phyloP scores from a whole-genome alignment of 2,113 vertebrate genomes.

The Anthoscopus minutus region DNA sequence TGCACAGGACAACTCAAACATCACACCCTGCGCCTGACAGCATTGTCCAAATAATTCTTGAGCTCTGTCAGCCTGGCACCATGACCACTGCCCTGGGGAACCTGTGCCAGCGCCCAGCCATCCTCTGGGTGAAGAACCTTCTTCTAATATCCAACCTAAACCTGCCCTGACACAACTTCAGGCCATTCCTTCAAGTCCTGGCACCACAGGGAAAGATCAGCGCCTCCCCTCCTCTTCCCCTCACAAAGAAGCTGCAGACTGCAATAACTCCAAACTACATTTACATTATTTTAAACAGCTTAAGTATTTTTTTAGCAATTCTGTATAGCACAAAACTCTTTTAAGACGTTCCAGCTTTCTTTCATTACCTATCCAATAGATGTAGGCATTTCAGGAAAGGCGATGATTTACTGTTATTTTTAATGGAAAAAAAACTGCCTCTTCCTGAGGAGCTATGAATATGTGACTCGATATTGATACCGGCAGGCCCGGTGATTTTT shows the following conservation, averaged over 20 bases:
- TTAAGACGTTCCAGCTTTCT: not conserved
- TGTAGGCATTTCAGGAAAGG: not conserved
- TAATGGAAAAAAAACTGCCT: rapidly evolving
- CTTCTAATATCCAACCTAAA: rapidly evolving
- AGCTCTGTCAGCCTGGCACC: not conserved
- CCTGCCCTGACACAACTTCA: not conserved
- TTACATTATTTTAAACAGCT: not conserved
- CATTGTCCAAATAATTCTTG: rapidly evolving
- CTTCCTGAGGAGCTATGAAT: not conserved
- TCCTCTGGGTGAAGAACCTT: not conserved
- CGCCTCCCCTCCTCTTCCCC: not conserved
- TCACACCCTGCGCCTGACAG: not conserved
- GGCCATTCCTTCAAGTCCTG: not conserved
- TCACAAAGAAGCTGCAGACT: rapidly evolving
- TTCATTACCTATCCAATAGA: rapidly evolving
- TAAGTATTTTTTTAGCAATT: not conserved
- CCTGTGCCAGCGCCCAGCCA: rapidly evolving
- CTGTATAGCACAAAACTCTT: not conserved
- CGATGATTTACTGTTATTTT: not conserved
- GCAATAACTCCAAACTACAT: not conserved
- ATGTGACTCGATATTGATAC: no score
- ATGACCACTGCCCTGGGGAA: rapidly evolving
- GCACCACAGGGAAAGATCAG: not conserved
- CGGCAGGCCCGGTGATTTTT: not conserved
- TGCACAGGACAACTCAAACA: not conserved